Base-by-base conservation (phyloP, 2,888 invertebrate species). In the Drosophila emarginata region DNA sequence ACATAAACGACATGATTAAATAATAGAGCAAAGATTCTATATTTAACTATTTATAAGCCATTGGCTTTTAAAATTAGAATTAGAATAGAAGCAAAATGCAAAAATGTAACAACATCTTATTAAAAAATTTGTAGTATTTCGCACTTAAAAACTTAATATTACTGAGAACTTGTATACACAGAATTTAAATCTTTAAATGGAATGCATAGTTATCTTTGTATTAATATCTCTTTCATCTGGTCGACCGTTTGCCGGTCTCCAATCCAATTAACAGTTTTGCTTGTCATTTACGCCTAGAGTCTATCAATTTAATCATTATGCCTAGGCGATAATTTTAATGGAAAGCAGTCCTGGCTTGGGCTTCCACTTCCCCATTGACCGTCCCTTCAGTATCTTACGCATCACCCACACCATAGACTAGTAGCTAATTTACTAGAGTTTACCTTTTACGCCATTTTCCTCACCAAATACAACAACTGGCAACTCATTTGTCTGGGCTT, bases 401-500 rank as follows among this genome's bases (percentile, higher is more conserved):
- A 21, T 45, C 45, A 21, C 18, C 51, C 7, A 21, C 4, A 14
- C 57, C 45, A 18, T 45, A 11, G 21, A 45, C 2, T 45, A 26
- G 15, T 26, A 74, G 71, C 71, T 73, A 71, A 71, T 71, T 73
- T 67, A 67, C 59, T 57, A 60, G 51, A 73, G 71, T 67, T 73
- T 67, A 74, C 64, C 56, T 64, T 69, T 78, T 45, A 14, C 21
- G 70, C 68, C 61, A 69, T 79, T 80, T 78, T 74, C 72, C 77
- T 78, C 66, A 57, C 63, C 69, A 67, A 82, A 82, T 80, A 81
- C 77, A 75, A 80, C 82, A 76, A 64, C 56, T 45, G 37, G 56
- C 70, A 76, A 79, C 83, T 79, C 83, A 79, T 83, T 83, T 83
- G 76, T 80, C 71, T 71, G 59, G 14, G 32, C 56, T 51, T 23